These are phyloP conservation scores for Tenthredo distinguenda DNA, from an alignment of 2,888 invertebrate species.

Conservation along the genomic window DNA sequence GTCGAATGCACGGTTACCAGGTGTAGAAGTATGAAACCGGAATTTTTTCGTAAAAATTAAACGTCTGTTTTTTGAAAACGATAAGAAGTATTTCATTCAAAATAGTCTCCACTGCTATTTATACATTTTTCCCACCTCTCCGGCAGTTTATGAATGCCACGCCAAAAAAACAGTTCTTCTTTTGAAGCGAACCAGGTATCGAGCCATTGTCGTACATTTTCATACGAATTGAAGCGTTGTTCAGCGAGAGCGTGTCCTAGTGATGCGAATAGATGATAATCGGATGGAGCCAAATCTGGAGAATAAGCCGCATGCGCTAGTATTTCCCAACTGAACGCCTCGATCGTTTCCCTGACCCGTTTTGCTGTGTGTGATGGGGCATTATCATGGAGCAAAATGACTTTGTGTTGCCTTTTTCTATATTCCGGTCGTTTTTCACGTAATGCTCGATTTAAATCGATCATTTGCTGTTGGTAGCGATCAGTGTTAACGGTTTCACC, in stretches of 20 bases:
- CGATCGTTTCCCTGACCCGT: constrained; percentile 57
- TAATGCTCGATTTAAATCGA: constrained; percentile 52
- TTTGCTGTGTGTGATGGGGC: constrained; percentile 55
- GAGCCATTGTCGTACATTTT: constrained; percentile 54
- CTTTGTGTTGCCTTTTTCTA: constrained; percentile 55
- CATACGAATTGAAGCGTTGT: constrained; percentile 55
- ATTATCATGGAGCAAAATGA: constrained; percentile 59
- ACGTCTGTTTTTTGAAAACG: constrained; percentile 50
- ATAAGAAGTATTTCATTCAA: constrained; percentile 53
- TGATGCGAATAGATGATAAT: constrained; percentile 59
- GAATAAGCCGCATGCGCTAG: constrained; percentile 59
- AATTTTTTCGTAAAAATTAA: constrained; percentile 53
- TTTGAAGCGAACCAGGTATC: constrained; percentile 54
- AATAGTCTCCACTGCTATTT: constrained; percentile 53
- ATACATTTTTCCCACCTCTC: constrained; percentile 57
- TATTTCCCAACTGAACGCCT: constrained; percentile 56
- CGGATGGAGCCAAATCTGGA: constrained; percentile 60
- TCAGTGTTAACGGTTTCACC: constrained; percentile 57
- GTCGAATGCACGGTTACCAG: too few relatives aligned
- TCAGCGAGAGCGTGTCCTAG: constrained; percentile 57
- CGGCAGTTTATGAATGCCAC: constrained; percentile 54
- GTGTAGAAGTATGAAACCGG: too few relatives aligned
- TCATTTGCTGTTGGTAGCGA: constrained; percentile 57
- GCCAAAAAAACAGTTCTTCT: constrained; percentile 54
- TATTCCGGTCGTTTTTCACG: constrained; percentile 59